Evolutionary conservation across 2,113 vertebrate species (phyloP).

Genomic region (Cebidichthys violaceus): DNA sequence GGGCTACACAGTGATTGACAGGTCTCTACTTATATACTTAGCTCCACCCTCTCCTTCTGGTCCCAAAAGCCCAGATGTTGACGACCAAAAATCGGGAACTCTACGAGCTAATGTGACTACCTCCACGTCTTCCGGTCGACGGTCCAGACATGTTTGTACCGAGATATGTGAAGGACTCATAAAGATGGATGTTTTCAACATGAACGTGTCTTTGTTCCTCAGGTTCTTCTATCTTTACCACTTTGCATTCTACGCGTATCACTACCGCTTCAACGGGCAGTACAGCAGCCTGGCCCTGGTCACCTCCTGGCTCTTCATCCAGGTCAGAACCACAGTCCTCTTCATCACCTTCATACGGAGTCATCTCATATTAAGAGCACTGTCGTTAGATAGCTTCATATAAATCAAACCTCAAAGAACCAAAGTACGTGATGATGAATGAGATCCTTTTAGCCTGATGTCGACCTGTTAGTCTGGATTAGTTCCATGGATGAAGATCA

Average conservation of each 20-base stretch:
- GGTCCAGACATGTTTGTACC: no score
- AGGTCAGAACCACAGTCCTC: slow-evolving; percentile 68
- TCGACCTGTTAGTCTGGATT: neutral
- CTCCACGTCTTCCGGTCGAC: no score
- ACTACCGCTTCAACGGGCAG: slow-evolving; percentile 98
- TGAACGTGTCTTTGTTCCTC: slow-evolving; percentile 19
- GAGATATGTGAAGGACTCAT: no score
- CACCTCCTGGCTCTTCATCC: slow-evolving; percentile 99
- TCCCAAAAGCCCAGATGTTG: no score
- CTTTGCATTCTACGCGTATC: slow-evolving; percentile 98
- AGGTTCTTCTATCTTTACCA: slow-evolving; percentile 99
- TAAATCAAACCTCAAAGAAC: neutral
- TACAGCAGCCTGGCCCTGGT: slow-evolving; percentile 98
- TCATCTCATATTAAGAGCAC: neutral
- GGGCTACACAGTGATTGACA: no score
- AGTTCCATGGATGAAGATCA: neutral
- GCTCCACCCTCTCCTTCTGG: no score
- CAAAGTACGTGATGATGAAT: no score
- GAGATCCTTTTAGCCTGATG: neutral
- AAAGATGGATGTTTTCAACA: no score
- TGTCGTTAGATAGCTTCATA: neutral
- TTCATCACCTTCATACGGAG: neutral
- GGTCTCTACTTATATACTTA: no score
- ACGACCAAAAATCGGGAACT: no score
- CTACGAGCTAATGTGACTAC: no score